A percentile compares a stretch with the other conserved stretches of the same genome.
These are phyloP conservation scores for Pogonocichla stellata DNA, from an alignment of 2,113 vertebrate species.

Conservation along the genomic window DNA sequence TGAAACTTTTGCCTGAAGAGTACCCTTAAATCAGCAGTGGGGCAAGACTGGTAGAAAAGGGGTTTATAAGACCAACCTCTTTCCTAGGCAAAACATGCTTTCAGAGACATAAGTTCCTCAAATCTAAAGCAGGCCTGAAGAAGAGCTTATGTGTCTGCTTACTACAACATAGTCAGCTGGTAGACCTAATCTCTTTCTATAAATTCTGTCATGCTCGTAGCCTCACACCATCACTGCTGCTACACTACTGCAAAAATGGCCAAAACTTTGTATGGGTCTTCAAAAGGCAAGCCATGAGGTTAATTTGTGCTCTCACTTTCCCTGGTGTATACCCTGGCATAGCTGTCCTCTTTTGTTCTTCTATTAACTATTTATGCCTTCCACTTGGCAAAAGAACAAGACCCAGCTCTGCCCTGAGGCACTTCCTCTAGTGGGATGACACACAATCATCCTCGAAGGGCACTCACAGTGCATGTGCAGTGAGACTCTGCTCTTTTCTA, in stretches of 20 bases:
- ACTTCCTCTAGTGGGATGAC: background rate
- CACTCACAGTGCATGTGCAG: fast-evolving
- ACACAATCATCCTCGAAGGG: background rate
- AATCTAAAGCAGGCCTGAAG: background rate
- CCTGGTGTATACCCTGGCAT: background rate
- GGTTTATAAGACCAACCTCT: background rate
- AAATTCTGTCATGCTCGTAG: background rate
- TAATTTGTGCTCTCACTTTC: background rate
- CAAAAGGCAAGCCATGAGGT: background rate
- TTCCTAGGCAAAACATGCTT: background rate
- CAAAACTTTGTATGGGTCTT: background rate
- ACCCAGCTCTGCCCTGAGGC: background rate
- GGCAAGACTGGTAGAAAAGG: background rate
- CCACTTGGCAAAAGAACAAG: background rate
- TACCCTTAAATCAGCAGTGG: background rate
- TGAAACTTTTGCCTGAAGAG: background rate
- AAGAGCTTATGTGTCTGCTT: background rate
- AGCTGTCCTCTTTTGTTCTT: conserved; percentile 14
- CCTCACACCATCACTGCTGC: background rate
- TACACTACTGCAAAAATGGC: background rate
- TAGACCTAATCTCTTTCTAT: background rate
- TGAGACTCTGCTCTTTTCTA: background rate
- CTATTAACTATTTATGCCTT: conserved; percentile 22
- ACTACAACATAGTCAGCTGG: background rate
- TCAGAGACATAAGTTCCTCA: background rate